A percentile compares a stretch with the other conserved stretches of the same genome.
Conservation (phyloP, 2,113 vertebrate species). For the Tylochromis polylepis region DNA sequence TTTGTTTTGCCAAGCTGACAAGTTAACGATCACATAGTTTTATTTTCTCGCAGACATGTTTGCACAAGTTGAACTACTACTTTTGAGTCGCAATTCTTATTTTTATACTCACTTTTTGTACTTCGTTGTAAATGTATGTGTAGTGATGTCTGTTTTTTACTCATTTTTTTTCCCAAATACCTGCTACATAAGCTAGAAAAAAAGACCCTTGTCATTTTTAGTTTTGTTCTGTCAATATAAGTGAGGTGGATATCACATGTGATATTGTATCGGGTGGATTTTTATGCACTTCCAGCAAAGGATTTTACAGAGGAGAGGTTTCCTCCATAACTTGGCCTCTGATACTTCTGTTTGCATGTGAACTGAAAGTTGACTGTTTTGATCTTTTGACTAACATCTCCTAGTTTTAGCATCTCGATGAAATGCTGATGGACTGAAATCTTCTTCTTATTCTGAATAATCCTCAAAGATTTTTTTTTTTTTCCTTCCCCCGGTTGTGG, state of each 20-base stretch:
- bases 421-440: conserved; percentile 31
- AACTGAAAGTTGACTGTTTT: conserved; percentile 5
- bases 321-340: conserved; percentile 18
- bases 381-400: conserved; percentile 6
- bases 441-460: background rate
- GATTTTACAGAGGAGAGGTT: conserved; percentile 12
- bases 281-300: conserved; percentile 65
- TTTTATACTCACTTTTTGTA: conserved; percentile 64
- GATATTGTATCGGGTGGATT: conserved; percentile 41
- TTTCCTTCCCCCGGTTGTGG: background rate
- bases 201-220: conserved; percentile 22
- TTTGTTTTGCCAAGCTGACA: conserved; percentile 48
- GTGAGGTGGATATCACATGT: conserved; percentile 31
- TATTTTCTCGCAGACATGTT: conserved; percentile 57
- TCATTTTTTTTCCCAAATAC: conserved; percentile 38
- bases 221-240: conserved; percentile 34
- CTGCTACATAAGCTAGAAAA: conserved; percentile 64
- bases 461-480: background rate
- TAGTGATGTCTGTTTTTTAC: conserved; percentile 35
- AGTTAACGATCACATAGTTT: conserved; percentile 46
- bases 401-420: conserved; percentile 15
- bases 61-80: conserved; percentile 67
- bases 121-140: conserved; percentile 38
- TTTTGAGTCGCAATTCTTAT: conserved; percentile 54
- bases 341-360: conserved; percentile 3